A percentile compares a stretch with the other conserved stretches of the same genome.
phyloP scores from a whole-genome alignment of 2,797 vertebrate species.

The Cryptoblepharus egeriae region DNA sequence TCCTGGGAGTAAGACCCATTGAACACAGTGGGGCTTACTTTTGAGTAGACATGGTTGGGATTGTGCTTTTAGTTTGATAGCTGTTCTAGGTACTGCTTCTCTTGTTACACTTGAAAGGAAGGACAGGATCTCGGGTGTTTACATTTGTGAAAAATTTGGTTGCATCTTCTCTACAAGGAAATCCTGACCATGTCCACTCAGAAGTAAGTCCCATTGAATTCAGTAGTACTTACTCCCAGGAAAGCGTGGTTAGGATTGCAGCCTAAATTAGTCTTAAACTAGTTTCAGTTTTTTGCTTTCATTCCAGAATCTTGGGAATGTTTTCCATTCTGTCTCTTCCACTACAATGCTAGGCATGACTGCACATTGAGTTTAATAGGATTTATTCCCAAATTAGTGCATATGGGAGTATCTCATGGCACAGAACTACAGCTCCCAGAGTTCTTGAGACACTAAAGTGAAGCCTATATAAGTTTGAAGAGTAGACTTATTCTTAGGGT shows the following conservation, averaged over 20 bases:
- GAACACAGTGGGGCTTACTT: too few relatives aligned
- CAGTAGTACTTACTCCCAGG: too few relatives aligned
- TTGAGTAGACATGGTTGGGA: too few relatives aligned
- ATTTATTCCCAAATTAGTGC: too few relatives aligned
- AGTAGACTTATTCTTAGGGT: background rate
- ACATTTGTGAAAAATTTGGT: background rate
- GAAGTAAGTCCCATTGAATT: too few relatives aligned
- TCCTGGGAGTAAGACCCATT: too few relatives aligned
- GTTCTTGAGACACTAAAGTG: background rate
- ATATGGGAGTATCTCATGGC: background rate
- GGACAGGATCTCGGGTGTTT: background rate
- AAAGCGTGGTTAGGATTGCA: too few relatives aligned
- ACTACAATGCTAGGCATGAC: too few relatives aligned
- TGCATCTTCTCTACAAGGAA: background rate
- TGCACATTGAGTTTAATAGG: too few relatives aligned
- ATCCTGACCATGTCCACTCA: too few relatives aligned
- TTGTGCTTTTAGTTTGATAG: too few relatives aligned
- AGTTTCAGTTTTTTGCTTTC: background rate
- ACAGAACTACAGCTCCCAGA: background rate
- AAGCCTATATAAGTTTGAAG: background rate
- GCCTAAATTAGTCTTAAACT: background rate
- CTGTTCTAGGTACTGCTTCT: background rate
- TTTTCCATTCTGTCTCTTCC: background rate
- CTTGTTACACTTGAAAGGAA: slow-evolving; percentile 17
- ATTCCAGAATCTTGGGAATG: background rate